Base-by-base conservation (phyloP, 1,140 invertebrate genomes). In the Proales similis region DNA sequence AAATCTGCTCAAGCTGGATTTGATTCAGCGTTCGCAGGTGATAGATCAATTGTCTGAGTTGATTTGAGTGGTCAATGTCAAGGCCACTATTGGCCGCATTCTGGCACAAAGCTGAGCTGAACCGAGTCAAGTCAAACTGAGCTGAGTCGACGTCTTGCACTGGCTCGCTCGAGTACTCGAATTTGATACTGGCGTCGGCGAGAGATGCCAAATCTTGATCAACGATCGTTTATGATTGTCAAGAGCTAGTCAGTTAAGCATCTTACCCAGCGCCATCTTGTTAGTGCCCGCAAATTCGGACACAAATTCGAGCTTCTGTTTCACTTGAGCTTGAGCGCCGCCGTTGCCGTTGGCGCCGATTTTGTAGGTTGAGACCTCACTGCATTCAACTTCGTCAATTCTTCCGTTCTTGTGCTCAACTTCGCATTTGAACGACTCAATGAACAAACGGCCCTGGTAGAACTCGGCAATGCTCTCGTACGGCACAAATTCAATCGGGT, bases 251-350 rank as follows among this genome's bases (percentile, higher is more conserved):
- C n/a, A n/a, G n/a, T n/a, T n/a, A n/a, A n/a, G n/a, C n/a, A n/a
- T n/a, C n/a, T n/a, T n/a, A n/a, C 51, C 51, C 11, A 42, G 51
- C 9, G 51, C 51, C 24, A 36, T 24, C 45, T 42, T 57, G 22
- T 57, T 42, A 42, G 27, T 42, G 5, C 51, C 51, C 39, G 19
- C 17, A 5, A 24, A 29, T 14, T 7, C 20, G 20, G 14, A 30
- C 24, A 42, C 29, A 39, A 42, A 57, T 57, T 12, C 45, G n/a
- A 57, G 36, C 11, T 36, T n/a, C 45, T 57, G 51, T 57, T 26
- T 57, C 12, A 57, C 51, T 19, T 42, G 24, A n/a, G 51, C 51
- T 57, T 57, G 51, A 42, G 20, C 51, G 45, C 51, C 51, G 39
- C 45, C 45, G 19, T 39, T 17, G 22, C 51, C 51, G 30, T 42